Evolutionary conservation across 2,888 invertebrate genomes (phyloP).

Genomic region (Sesia bembeciformis): DNA sequence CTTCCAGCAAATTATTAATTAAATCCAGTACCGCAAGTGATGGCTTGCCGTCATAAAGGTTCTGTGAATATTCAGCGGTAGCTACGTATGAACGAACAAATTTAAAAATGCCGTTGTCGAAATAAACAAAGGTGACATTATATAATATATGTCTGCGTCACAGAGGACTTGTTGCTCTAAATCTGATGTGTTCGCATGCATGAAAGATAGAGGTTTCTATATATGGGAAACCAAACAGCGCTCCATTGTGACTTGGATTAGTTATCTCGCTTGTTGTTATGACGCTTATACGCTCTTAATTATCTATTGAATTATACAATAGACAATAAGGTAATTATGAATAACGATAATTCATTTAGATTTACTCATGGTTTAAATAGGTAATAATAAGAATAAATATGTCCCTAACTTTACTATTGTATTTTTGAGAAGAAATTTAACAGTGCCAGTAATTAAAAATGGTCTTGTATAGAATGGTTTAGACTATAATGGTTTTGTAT

Average conservation of each 20-base stretch:
- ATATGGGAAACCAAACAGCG: slow-evolving; percentile 19
- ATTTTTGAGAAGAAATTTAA: too few relatives aligned
- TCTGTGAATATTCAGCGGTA: slow-evolving; percentile 30
- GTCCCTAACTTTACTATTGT: too few relatives aligned
- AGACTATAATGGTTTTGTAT: too few relatives aligned
- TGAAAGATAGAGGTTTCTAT: slow-evolving; percentile 2
- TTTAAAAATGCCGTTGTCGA: neutral
- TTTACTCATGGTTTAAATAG: too few relatives aligned
- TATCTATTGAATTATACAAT: slow-evolving; percentile 14
- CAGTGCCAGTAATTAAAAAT: too few relatives aligned
- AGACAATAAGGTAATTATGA: too few relatives aligned
- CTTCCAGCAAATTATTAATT: slow-evolving; percentile 47
- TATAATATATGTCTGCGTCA: too few relatives aligned
- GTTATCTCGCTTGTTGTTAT: slow-evolving; percentile 28
- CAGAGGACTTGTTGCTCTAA: too few relatives aligned
- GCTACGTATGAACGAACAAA: slow-evolving; percentile 7
- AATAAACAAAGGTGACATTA: neutral
- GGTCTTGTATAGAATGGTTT: too few relatives aligned
- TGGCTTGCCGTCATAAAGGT: slow-evolving; percentile 51
- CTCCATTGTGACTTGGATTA: slow-evolving; percentile 35
- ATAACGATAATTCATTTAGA: too few relatives aligned
- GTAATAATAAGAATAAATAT: too few relatives aligned
- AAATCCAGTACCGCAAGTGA: slow-evolving; percentile 42
- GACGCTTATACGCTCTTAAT: slow-evolving; percentile 24
- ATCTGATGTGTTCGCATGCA: too few relatives aligned